Evolutionary conservation across 2,113 vertebrate species (phyloP), one percentile per base, ranked within the genome.

Genomic region (Carollia perspicillata): DNA sequence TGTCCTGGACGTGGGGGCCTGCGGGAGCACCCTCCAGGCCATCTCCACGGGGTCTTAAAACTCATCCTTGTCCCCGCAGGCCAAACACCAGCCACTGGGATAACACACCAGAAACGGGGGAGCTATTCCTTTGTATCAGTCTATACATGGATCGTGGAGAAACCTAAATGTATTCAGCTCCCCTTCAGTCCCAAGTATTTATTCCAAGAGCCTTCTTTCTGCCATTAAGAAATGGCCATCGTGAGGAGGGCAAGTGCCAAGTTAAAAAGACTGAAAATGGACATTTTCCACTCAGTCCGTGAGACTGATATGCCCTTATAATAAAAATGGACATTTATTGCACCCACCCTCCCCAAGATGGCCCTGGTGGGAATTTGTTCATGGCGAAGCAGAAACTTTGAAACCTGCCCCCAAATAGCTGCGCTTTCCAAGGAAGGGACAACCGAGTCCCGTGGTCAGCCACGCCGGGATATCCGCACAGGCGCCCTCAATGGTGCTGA

Each of bases 11-110:
- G 49, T 75, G 51, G 81, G 96, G 89, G 85, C 93, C 92, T 97
- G 89, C 91, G 96, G 89, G 97, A 97, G 93, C 74, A 90, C 97
- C 95, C 92, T 96, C 97, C 84, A 81, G 93, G 93, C 90, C 87
- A 92, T 96, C 74, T 81, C 83, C 94, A 93, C 51, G 28, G 28
- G 85, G 96, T 92, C 95, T 95, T 90, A 93, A 93, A 97, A 96
- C 93, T 72, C 95, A 63, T 85, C 65, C 74, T 84, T 95, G 89
- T 88, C 92, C 72, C 80, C 93, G 81, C 26, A 3, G n/a, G 47
- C 47, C 87, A 93, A 95, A 95, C 93, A 89, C 71, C 89, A 96
- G 87, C 92, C 87, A 63, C 11, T 72, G 78, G 78, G 85, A 88
- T 37, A 81, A 17, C 51, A 85, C 90, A 74, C 86, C 77, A 71